These are phyloP conservation scores for Passer montanus DNA, from an alignment of 2,113 vertebrate genomes.

Conservation along the genomic window DNA sequence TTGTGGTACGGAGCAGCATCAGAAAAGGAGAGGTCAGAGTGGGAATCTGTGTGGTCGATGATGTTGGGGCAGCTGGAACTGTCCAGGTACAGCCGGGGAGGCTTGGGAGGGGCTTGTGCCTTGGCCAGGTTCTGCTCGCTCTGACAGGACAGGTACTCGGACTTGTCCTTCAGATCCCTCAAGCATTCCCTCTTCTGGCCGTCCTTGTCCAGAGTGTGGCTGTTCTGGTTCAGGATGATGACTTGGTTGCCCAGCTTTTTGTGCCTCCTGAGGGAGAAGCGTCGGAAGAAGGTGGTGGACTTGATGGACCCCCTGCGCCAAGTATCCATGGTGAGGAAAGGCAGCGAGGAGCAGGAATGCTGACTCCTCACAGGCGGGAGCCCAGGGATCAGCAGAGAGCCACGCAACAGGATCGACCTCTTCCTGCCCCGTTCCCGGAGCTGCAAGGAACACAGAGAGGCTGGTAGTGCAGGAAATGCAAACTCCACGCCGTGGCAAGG, in stretches of 20 bases:
- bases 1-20: conserved; percentile 24
- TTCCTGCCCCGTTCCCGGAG: neutral
- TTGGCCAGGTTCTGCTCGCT: conserved; percentile 83
- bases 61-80: conserved; percentile 81
- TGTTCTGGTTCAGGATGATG: conserved; percentile 66
- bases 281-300: conserved; percentile 75
- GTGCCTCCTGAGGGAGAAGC: conserved; percentile 70
- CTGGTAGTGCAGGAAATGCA: conserved; percentile 33
- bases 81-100: conserved; percentile 88
- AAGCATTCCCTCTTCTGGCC: conserved; percentile 59
- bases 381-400: neutral
- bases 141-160: conserved; percentile 65
- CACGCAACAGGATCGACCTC: conserved; percentile 12
- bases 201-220: conserved; percentile 46
- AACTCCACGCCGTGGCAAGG: neutral
- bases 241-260: conserved; percentile 69
- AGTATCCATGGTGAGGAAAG: conserved; percentile 69
- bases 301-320: conserved; percentile 78
- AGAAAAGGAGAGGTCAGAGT: conserved; percentile 62
- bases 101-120: conserved; percentile 88
- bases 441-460: conserved; percentile 15
- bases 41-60: conserved; percentile 59
- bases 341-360: neutral
- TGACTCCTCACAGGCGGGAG: neutral
- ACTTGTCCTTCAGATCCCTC: conserved; percentile 67